These are phyloP conservation scores for Rhipidura dahli DNA, from an alignment of 2,113 vertebrate genomes.

Conservation along the genomic window DNA sequence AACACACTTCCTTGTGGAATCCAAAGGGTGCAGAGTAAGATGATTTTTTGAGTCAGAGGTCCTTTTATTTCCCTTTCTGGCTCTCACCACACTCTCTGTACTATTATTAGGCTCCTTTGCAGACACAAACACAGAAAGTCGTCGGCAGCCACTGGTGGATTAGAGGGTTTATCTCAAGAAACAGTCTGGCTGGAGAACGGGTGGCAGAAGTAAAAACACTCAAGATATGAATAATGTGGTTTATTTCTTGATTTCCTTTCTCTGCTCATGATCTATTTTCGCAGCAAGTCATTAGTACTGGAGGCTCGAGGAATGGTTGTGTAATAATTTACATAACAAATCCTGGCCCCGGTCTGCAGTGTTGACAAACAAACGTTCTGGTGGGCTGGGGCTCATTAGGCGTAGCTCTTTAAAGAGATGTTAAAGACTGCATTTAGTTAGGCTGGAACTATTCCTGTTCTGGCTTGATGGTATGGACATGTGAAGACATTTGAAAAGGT, in stretches of 20 bases:
- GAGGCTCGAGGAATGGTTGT: background rate
- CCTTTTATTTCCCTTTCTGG: background rate
- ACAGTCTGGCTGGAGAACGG: background rate
- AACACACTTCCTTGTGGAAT: background rate
- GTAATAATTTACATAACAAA: background rate
- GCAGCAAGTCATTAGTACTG: background rate
- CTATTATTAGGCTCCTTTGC: background rate
- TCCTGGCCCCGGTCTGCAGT: background rate
- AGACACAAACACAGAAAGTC: background rate
- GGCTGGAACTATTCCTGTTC: background rate
- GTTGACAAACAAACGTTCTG: background rate
- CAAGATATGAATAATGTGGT: background rate
- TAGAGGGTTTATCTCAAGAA: background rate
- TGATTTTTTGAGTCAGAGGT: background rate
- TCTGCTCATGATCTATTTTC: background rate
- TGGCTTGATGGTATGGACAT: background rate
- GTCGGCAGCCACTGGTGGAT: background rate
- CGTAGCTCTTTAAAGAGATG: background rate
- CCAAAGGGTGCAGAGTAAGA: background rate
- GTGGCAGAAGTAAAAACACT: background rate
- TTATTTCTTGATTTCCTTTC: background rate
- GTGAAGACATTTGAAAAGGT: background rate
- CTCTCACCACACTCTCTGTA: background rate
- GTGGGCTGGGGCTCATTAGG: background rate
- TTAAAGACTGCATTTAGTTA: background rate